Percentiles rank a stretch among this genome's conserved stretches.
These are phyloP conservation scores for Sympetrum striolatum DNA, from an alignment of 2,888 invertebrate genomes.

Conservation along the genomic window DNA sequence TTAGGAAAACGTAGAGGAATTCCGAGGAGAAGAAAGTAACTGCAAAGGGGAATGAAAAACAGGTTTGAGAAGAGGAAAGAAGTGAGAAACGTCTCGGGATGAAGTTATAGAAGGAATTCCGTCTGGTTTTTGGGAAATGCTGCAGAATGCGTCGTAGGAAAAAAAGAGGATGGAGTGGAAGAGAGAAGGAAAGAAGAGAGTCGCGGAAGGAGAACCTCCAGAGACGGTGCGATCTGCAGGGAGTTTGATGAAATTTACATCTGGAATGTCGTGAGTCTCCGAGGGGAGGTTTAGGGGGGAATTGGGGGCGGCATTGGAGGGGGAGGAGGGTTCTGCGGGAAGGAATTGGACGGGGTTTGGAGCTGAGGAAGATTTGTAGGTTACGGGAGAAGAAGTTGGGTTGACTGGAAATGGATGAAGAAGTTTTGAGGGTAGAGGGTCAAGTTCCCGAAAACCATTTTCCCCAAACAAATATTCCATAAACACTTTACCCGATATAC, in stretches of 20 bases:
- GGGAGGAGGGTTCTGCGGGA: neutral
- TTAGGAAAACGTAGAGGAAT: neutral
- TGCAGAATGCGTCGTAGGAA: neutral
- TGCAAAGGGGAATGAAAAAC: neutral
- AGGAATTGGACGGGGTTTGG: neutral
- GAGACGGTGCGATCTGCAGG: slow-evolving; percentile 32
- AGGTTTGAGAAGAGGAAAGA: neutral
- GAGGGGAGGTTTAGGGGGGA: neutral
- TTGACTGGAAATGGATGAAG: neutral
- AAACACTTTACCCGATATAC: no score
- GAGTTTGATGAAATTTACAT: slow-evolving; percentile 44
- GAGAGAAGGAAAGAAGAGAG: neutral
- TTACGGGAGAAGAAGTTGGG: neutral
- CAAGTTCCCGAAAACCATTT: no score
- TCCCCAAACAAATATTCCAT: no score
- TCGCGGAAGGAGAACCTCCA: neutral
- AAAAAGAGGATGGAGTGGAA: neutral
- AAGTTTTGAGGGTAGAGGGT: neutral
- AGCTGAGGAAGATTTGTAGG: neutral
- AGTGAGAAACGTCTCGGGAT: neutral
- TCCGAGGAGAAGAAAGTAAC: neutral
- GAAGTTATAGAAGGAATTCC: neutral
- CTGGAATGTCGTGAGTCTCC: slow-evolving; percentile 9
- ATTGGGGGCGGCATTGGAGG: neutral
- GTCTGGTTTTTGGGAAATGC: neutral